phyloP scores from a whole-genome alignment of 2,113 vertebrate species.

The Stigmatopora argus region DNA sequence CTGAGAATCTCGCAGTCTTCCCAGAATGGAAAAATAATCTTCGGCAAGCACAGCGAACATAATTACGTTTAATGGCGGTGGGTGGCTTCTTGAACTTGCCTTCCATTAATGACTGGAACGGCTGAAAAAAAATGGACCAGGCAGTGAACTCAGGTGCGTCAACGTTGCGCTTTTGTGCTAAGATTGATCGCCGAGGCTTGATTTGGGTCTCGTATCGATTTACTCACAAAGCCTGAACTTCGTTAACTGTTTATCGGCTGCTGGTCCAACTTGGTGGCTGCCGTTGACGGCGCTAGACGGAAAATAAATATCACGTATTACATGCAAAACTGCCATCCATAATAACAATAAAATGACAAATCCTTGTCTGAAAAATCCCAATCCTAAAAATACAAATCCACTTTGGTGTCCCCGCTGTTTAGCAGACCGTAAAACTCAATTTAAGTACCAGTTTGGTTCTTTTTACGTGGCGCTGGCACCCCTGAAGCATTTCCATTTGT shows the following conservation, averaged over 20 bases:
- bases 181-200: not conserved
- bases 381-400: no score
- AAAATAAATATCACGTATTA: no score
- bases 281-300: no score
- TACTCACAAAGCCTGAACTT: not conserved
- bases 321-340: no score
- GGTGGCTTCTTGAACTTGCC: not conserved
- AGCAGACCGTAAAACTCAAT: not conserved
- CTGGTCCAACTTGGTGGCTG: no score
- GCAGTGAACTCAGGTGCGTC: not conserved
- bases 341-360: no score
- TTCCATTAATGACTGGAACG: conserved; percentile 46
- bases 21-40: not conserved
- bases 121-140: not conserved
- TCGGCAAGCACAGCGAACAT: not conserved
- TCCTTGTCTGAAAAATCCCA: no score
- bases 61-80: not conserved
- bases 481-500: not conserved
- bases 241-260: no score
- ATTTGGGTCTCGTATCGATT: not conserved
- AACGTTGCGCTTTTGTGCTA: not conserved
- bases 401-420: no score
- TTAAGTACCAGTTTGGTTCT: not conserved
- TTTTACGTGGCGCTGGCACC: not conserved
- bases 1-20: not conserved